Evolutionary conservation across 2,888 invertebrate species (phyloP).

Genomic region (Hymenopus coronatus): DNA sequence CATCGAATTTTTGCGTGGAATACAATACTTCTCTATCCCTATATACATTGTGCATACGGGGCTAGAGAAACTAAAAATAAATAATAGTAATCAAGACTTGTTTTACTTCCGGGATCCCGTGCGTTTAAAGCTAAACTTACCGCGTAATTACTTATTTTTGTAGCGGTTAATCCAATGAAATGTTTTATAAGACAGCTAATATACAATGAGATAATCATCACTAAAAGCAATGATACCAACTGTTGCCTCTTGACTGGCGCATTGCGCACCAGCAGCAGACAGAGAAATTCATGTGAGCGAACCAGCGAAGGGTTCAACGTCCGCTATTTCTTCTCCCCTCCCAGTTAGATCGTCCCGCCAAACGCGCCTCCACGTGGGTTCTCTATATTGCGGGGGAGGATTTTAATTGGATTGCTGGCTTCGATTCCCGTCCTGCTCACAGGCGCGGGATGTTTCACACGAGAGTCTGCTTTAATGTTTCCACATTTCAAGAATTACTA

Average conservation of each 20-base stretch:
- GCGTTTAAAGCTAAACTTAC: no score
- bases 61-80: no score
- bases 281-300: background rate
- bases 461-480: background rate
- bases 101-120: no score
- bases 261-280: background rate
- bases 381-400: background rate
- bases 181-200: no score
- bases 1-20: no score
- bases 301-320: background rate
- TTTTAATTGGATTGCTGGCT: background rate
- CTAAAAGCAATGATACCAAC: background rate
- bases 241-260: background rate
- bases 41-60: no score
- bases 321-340: background rate
- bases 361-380: background rate
- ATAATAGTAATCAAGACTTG: no score
- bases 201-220: no score
- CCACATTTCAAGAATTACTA: background rate
- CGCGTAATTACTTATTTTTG: no score
- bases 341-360: background rate
- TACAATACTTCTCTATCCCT: no score
- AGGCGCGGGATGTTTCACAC: background rate
- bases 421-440: background rate
- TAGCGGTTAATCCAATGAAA: no score